Evolutionary conservation across 35 echinoderm and acorn worm genomes (phyloP), one percentile per base, ranked within the genome.

Genomic region (Lytechinus pictus): DNA sequence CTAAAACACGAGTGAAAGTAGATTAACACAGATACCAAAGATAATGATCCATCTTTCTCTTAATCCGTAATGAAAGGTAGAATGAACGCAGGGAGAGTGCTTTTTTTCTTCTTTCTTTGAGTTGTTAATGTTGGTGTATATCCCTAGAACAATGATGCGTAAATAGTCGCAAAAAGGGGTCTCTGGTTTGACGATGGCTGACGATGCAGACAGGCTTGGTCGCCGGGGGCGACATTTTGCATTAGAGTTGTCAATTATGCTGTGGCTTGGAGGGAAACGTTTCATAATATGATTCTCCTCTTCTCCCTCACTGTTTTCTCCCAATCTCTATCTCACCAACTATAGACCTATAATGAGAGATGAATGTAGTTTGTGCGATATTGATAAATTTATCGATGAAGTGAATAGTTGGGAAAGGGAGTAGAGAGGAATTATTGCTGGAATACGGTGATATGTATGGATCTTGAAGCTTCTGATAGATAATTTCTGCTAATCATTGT

Each of bases 241-340:
- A 90, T 90, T 90, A 90, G 88, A 90, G 88, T 52, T 90, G 88
- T 90, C 88, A 52, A 90, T 90, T 90, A 90, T 90, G 16, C 9
- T 54, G 28, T 44, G 13, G 28, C 28, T 54, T 13, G 52, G 88
- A 90, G 88, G 88, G 52, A 90, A 90, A 52, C 52, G 88, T 90
- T 54, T 90, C 29, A 52, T 90, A 54, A 52, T 90, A 90, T 52
- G 19, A 44, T 90, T 90, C 88, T 90, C 52, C 16, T 54, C 16
- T 89, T 33, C 88, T 90, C 88, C 28, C 52, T 54, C 88, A 52
- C 28, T 33, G 87, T 53, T 52, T 51, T 89, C 28, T 28, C 1
- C 52, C 3, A 33, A 44, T 27, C 52, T 21, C 66, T 79, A 79
- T 79, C 66, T 24, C 4, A 7, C 16, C 16, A 79, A 79, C 5